Evolutionary conservation across 2,888 invertebrate genomes (phyloP), one percentile per base, ranked within the genome.

Genomic region (Hyposoter dolosus): DNA sequence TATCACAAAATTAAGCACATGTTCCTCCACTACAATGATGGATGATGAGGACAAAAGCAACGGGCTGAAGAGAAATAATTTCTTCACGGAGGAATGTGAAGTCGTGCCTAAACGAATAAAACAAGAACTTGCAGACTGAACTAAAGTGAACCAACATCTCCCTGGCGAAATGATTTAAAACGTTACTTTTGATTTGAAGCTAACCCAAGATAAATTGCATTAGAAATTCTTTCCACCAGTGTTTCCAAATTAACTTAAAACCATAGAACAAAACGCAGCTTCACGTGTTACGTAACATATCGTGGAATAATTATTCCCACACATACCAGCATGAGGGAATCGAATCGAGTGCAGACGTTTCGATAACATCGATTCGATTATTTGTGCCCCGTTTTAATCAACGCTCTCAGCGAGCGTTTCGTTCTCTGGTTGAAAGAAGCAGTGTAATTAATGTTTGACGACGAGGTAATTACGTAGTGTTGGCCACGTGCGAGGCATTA

Each of bases 11-110:
- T 32, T 63, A 5, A 80, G 65, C 10, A 68, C 68, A 15, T 60
- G 43, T 65, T 74, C 81, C 23, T 28, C 74, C 45, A 45, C 83
- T 2, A 17, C 74, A 47, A 56, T n/a, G 15, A 32, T 45, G n/a
- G 23, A 86, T 47, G 74, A 74, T 60, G 28, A 23, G 32, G 32
- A n/a, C 35, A 32, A 17, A n/a, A 32, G 28, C 17, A 50, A 40
- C 35, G 60, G 15, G 5, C 15, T 47, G 0, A 80, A 87, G 28
- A 74, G 56, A 50, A 77, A 77, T 3, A 23, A 60, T 17, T n/a
- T 43, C 9, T 0, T 3, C 12, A 3, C n/a, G 12, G 50, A n/a
- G 9, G n/a, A 35, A 12, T 6, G n/a, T 2, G 15, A 65, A 19
- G 17, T 9, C 0, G 19, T 17, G 10, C 4, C 7, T 17, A 84